Evolutionary conservation across 1,140 invertebrate species (phyloP).

Genomic region (Eumaeus atala): DNA sequence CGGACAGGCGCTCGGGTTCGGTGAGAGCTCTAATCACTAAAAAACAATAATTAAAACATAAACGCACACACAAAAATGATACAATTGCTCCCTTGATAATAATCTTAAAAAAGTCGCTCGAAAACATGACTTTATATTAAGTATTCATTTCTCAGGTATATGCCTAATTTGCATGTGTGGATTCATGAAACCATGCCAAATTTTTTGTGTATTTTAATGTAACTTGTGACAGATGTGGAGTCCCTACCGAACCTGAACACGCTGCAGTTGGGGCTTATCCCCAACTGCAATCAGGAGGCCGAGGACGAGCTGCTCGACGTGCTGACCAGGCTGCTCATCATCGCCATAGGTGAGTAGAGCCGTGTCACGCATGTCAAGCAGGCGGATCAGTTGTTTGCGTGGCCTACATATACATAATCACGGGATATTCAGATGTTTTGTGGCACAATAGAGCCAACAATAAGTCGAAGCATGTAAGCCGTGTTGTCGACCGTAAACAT

Average conservation of each 20-base stretch:
- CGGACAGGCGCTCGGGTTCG: slow-evolving; percentile 93
- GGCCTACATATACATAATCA: too few species aligned
- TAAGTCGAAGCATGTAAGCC: too few species aligned
- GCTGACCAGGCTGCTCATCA: slow-evolving; percentile 91
- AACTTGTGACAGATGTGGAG: slow-evolving; percentile 83
- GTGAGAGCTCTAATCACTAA: slow-evolving; percentile 68
- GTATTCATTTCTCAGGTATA: not conserved
- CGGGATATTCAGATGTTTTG: too few species aligned
- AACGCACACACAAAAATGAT: too few species aligned
- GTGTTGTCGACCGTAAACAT: too few species aligned
- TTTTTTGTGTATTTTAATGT: slow-evolving; percentile 10
- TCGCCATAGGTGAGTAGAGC: slow-evolving; percentile 81
- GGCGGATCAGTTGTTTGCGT: too few species aligned
- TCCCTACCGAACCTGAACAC: slow-evolving; percentile 89
- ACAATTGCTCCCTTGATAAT: too few species aligned
- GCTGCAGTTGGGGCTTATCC: slow-evolving; percentile 88
- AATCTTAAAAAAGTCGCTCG: too few species aligned
- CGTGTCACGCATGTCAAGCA: not conserved
- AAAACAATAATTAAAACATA: too few species aligned
- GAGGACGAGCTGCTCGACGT: slow-evolving; percentile 92
- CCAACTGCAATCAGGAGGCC: slow-evolving; percentile 83
- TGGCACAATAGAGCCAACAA: too few species aligned
- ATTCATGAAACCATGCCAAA: not conserved
- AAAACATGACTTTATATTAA: too few species aligned
- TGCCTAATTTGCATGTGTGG: not conserved